Evolutionary conservation across 2,888 invertebrate genomes (phyloP), one percentile per base, ranked within the genome.

Genomic region (Eubasilissa splendida): DNA sequence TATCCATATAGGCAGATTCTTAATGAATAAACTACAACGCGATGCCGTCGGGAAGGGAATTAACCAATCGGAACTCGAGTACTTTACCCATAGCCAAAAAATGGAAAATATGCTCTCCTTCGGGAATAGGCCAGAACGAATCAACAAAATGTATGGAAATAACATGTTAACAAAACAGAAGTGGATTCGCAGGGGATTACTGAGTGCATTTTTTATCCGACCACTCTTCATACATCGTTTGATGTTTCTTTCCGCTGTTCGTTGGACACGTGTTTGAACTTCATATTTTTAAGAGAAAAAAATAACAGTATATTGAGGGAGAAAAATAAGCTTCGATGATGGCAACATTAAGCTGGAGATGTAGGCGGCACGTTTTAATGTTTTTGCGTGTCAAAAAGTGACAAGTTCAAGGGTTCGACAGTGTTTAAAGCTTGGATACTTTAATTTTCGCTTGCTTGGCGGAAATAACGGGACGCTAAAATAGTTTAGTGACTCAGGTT

Each of bases 181-280:
- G 52, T 14, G n/a, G 3, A 42, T 50, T n/a, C 42, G n/a, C 66
- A n/a, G 0, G 50, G 50, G 66, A n/a, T 42, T 7, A 42, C 7
- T 42, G 42, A 42, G 42, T 42, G 42, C 42, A 42, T 42, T 42
- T 42, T 42, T 42, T 42, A 42, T 42, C 42, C 42, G 42, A 42
- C 11, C 1, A 53, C 31, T 53, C 31, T 22, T 22, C 22, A 22
- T 22, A 31, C 12, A 31, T 11, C 70, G 12, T 70, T 54, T 70
- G 70, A 54, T 54, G 54, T 31, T 54, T 70, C 70, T 54, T 53
- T 31, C 70, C 53, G 53, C 70, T 50, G 50, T 68, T 63, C 10
- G 22, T 54, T 12, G 14, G n/a, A 79, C 82, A 79, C 73, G 79
- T 82, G 82, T 82, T 82, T 79, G 65, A 73, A 82, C 82, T 82